Percentiles rank a stretch among this genome's conserved stretches.
Evolutionary conservation across 2,113 vertebrate genomes (phyloP).

Genomic region (Oenanthe oenanthe): DNA sequence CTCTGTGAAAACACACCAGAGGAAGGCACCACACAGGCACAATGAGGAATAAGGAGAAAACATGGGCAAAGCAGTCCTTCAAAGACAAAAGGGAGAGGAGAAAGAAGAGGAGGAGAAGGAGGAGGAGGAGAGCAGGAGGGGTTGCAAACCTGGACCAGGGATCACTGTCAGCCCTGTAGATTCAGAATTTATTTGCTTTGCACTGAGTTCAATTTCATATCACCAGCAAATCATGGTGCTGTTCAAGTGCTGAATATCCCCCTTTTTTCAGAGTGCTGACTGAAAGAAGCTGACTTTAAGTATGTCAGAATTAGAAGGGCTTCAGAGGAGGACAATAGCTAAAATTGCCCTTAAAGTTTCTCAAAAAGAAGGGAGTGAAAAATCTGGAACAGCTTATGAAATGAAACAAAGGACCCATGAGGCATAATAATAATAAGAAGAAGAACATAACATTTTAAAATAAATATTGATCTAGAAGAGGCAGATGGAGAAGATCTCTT

Average conservation of each 20-base stretch:
- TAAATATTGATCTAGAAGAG: not conserved
- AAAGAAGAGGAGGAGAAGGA: not conserved
- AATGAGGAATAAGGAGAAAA: not conserved
- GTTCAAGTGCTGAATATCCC: not conserved
- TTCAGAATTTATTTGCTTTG: not conserved
- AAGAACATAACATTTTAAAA: not conserved
- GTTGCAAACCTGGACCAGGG: not conserved
- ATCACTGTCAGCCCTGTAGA: not conserved
- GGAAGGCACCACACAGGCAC: not conserved
- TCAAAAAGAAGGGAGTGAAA: not conserved
- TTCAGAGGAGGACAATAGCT: not conserved
- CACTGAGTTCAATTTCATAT: not conserved
- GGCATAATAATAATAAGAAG: rapidly evolving
- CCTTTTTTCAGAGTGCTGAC: not conserved
- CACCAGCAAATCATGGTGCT: not conserved
- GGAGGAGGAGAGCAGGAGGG: not conserved
- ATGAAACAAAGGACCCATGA: not conserved
- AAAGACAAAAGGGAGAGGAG: not conserved
- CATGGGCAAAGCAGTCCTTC: not conserved
- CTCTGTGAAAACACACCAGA: not conserved
- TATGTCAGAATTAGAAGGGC: not conserved
- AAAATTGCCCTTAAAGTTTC: not conserved
- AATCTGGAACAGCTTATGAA: not conserved
- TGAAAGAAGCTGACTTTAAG: not conserved
- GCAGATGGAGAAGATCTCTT: not conserved